Conservation (phyloP, 2,888 invertebrate species). For the Capitulum mitella region DNA sequence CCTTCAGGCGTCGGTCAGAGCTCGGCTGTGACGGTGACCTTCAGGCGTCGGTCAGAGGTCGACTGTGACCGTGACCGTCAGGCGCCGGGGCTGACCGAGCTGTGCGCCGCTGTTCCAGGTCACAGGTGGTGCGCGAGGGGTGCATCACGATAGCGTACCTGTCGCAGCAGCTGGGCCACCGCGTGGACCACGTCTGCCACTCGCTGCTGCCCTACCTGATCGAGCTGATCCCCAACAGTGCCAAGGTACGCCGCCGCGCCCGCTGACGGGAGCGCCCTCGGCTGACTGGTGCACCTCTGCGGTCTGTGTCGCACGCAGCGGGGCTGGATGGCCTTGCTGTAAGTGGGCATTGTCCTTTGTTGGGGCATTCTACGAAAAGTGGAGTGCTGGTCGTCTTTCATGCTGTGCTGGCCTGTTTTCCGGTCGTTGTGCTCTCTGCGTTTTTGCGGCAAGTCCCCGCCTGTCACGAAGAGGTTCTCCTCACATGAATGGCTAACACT, state of each 20-base stretch:
- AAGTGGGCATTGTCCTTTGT: background rate
- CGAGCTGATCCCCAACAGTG: slow-evolving; percentile 86
- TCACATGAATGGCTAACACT: too few species aligned
- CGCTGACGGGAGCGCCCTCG: background rate
- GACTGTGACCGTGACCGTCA: background rate
- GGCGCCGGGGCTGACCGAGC: too few species aligned
- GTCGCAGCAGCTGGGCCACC: slow-evolving; percentile 71
- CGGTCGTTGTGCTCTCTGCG: too few species aligned
- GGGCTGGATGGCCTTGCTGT: background rate
- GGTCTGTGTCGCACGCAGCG: background rate
- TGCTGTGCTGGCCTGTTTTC: too few species aligned
- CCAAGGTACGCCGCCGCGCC: slow-evolving; percentile 59
- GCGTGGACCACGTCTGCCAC: slow-evolving; percentile 77
- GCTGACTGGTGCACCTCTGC: background rate
- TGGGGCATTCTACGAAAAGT: too few species aligned
- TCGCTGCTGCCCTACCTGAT: slow-evolving; percentile 73
- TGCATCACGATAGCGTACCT: slow-evolving; percentile 90
- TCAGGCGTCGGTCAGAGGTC: background rate
- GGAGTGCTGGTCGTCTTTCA: too few species aligned
- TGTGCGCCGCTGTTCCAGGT: background rate
- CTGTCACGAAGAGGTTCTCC: too few species aligned
- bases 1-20: background rate
- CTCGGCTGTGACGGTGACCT: background rate
- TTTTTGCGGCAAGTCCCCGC: too few species aligned
- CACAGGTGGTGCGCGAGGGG: slow-evolving; percentile 67